Base-by-base conservation (phyloP, 2,113 vertebrate species). In the Polypterus bichir region DNA sequence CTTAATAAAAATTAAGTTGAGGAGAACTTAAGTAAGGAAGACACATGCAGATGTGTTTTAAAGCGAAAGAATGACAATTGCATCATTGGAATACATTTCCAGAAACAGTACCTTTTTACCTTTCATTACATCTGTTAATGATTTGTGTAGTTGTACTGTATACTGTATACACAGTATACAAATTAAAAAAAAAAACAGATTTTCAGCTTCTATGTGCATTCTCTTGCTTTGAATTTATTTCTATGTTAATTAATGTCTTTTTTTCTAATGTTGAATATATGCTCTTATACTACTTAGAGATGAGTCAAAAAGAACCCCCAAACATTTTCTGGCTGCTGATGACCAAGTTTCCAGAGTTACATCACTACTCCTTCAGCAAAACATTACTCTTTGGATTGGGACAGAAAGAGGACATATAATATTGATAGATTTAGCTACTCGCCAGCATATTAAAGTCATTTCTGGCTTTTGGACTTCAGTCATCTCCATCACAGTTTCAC, bases 351-450 rank as follows among this genome's bases (percentile, higher is more conserved):
- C 87, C 64, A 73, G 79, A 59, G 92, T 98, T 54, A 98, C 97
- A 76, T 80, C 89, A 6, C 82, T 98, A 68, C 85, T 90, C 70
- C 79, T 98, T 54, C 96, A 94, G 73, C 89, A 83, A 57, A 78
- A 89, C 9, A 81, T 83, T 2, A 81, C 90, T 0, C 82, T 98
- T 59, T 98, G 93, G 96, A 78, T 98, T 11, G 92, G 92, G 51
- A 98, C 93, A 4, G 88, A 91, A 56, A 91, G 90, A 64, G 94
- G 96, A 66, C 78, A 91, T 7, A 73, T 97, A 64, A 73, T 98
- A 49, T 79, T 98, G 51, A 82, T 97, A 65, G 94, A 97, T 59
- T 79, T 93, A 53, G 83, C 82, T 1, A 93, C 90, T 0, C 87
- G 82, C 59, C 84, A 87, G 64, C 64, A 88, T 2, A 86, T 95